Percentiles rank a stretch among this genome's conserved stretches.
phyloP scores from a whole-genome alignment of 1,140 invertebrate species.

The Aphis craccivora region DNA sequence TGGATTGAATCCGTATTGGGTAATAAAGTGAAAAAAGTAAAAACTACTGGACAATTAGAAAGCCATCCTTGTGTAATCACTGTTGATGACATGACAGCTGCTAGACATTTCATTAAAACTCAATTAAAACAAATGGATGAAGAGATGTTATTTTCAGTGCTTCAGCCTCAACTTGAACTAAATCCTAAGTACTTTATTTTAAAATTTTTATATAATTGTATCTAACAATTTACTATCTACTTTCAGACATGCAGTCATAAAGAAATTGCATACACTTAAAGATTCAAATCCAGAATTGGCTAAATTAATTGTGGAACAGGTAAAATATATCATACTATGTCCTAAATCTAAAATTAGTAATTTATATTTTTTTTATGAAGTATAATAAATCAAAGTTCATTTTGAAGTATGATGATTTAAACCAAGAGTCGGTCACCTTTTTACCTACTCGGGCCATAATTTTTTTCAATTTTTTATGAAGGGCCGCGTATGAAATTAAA shows the following conservation, averaged over 20 bases:
- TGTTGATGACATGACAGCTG: slow-evolving; percentile 94
- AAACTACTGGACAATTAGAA: slow-evolving; percentile 82
- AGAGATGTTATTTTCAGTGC: slow-evolving; percentile 83
- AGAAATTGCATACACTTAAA: slow-evolving; percentile 82
- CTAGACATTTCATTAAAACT: slow-evolving; percentile 91
- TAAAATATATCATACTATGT: slow-evolving; percentile 62
- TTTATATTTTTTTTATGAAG: background rate
- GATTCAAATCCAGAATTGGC: slow-evolving; percentile 81
- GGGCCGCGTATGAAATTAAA: no score
- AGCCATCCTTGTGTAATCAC: slow-evolving; percentile 93
- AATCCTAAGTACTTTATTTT: slow-evolving; percentile 77
- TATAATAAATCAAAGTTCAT: no score
- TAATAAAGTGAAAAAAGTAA: slow-evolving; percentile 77
- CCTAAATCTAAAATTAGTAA: background rate
- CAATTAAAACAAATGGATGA: slow-evolving; percentile 85
- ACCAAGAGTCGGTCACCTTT: no score
- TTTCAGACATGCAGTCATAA: slow-evolving; percentile 86
- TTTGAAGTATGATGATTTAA: no score
- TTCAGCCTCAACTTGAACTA: slow-evolving; percentile 92
- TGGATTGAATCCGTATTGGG: slow-evolving; percentile 80
- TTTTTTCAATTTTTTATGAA: no score
- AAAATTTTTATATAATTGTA: background rate
- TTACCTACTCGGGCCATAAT: no score
- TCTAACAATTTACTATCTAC: slow-evolving; percentile 63
- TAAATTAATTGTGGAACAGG: slow-evolving; percentile 84